Evolutionary conservation across 2,113 vertebrate genomes (phyloP), one percentile per base, ranked within the genome.

Genomic region (Pluvialis apricaria): DNA sequence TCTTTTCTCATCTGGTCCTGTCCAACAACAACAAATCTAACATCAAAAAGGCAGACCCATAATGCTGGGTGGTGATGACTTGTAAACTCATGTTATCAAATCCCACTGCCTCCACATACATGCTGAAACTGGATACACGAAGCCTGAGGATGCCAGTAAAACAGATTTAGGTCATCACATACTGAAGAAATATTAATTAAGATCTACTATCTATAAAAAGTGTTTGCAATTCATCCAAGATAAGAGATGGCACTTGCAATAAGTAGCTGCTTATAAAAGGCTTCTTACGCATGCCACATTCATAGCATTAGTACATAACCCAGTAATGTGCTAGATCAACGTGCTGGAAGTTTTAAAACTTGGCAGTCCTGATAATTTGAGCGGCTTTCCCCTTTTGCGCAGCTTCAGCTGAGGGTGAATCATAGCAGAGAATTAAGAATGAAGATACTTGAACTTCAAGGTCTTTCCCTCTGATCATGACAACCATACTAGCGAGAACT

Each of bases 21-120:
- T 93, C 84, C 95, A 97, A 90, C 49, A 95, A 95, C 90, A 96
- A 95, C 93, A 97, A 94, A 95, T 40, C 65, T 28, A 87, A 24
- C 6, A 87, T 15, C 65, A 78, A 55, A 82, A 82, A 87, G 71
- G 84, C 81, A 95, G 78, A 72, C 31, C 36, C 0, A 8, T 54
- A 94, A 81, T 42, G 76, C 81, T 57, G 78, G 51, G 24, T 71
- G 42, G 65, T 40, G 57, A 72, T 40, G 86, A 69, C 75, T 88
- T 34, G 16, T 61, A 61, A 92, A 66, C 84, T 95, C 47, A 17
- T 11, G 42, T 94, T 47, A 83, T 44, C 77, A 68, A 69, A 83
- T 66, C 69, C 72, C 89, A 28, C 64, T 28, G 38, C 69, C 55
- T 73, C 88, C 78, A 78, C 13, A 20, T 29, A 66, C 76, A 69